A percentile compares a stretch with the other conserved stretches of the same genome.
Evolutionary conservation across 2,888 invertebrate genomes (phyloP).

Genomic region (Macrosiphum euphorbiae): DNA sequence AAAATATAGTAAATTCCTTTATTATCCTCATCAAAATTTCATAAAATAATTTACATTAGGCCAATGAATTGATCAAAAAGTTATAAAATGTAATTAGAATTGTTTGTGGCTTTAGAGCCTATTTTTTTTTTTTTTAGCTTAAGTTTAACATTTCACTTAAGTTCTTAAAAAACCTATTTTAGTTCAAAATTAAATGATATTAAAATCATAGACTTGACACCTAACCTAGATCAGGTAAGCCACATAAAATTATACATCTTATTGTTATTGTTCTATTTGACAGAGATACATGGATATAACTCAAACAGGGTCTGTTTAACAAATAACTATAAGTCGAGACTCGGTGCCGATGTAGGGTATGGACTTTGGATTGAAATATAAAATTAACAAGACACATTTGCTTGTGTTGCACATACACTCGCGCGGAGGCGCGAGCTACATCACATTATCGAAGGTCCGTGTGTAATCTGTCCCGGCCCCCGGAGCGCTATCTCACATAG

Average conservation of each 20-base stretch:
- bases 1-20: neutral
- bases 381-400: neutral
- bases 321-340: too few species aligned
- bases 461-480: neutral
- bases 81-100: neutral
- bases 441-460: neutral
- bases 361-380: neutral
- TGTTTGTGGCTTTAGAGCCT: neutral
- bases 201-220: neutral
- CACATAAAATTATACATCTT: neutral
- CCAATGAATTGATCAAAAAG: neutral
- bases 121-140: neutral
- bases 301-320: too few species aligned
- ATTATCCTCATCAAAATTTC: neutral
- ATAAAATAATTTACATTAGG: neutral
- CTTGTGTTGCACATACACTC: neutral
- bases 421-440: neutral
- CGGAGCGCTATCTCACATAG: conserved; percentile 30
- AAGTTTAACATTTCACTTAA: neutral
- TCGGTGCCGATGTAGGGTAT: too few species aligned
- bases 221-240: neutral
- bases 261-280: neutral
- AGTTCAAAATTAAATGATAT: neutral
- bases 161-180: neutral
- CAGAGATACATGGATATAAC: too few species aligned